phyloP scores from a whole-genome alignment of 1,140 invertebrate species.

The Pentalonia nigronervosa region DNA sequence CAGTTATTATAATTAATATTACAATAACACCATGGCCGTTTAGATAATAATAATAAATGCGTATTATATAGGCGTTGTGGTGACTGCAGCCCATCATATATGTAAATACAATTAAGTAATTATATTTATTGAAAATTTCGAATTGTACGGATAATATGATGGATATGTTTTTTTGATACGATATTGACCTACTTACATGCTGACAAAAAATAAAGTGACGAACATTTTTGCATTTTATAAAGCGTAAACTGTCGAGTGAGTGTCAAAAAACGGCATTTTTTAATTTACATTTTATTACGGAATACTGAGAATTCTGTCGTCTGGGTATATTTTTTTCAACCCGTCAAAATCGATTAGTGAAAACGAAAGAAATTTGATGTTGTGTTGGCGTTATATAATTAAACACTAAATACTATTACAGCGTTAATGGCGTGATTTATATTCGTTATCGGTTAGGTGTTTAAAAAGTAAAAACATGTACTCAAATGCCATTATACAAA shows the following conservation, averaged over 20 bases:
- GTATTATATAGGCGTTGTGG: background rate
- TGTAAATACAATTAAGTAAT: background rate
- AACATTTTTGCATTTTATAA: background rate
- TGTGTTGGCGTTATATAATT: background rate
- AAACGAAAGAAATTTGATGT: background rate
- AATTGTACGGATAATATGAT: background rate
- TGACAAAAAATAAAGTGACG: background rate
- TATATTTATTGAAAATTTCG: background rate
- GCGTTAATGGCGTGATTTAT: background rate
- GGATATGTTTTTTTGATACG: background rate
- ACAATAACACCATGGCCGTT: background rate
- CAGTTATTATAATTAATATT: background rate
- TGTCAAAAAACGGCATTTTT: background rate
- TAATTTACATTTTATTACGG: background rate
- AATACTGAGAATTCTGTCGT: background rate
- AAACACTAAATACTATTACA: background rate
- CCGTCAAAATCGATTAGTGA: background rate
- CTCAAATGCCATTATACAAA: no score
- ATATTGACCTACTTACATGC: background rate
- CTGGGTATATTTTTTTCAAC: background rate
- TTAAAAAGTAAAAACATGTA: no score
- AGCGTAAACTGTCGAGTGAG: background rate
- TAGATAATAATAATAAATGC: background rate
- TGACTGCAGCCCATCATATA: background rate
- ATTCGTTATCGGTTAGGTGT: background rate